phyloP scores from a whole-genome alignment of 2,113 vertebrate genomes.

The Suncus etruscus region DNA sequence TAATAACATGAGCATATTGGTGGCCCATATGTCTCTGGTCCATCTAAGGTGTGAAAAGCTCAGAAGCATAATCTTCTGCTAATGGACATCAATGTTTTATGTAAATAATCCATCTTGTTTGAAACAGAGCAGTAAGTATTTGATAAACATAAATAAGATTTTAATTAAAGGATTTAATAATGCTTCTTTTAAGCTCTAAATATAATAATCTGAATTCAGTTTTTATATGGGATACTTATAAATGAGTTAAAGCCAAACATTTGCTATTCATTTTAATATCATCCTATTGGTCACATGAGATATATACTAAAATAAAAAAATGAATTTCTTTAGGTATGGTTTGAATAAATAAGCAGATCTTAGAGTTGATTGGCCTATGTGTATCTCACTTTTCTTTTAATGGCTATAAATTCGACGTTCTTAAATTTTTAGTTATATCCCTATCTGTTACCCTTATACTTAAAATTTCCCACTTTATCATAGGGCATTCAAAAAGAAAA shows the following conservation, averaged over 20 bases:
- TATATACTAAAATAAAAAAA: slow-evolving; percentile 44
- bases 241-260: slow-evolving; percentile 72
- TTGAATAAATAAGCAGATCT: slow-evolving; percentile 63
- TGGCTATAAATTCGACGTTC: slow-evolving; percentile 59
- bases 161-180: slow-evolving; percentile 58
- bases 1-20: not conserved
- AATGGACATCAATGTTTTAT: slow-evolving; percentile 66
- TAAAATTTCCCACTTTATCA: slow-evolving; percentile 4
- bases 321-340: slow-evolving; percentile 66
- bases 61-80: slow-evolving; percentile 50
- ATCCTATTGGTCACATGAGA: not conserved
- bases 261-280: slow-evolving; percentile 43
- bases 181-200: slow-evolving; percentile 42
- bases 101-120: slow-evolving; percentile 57
- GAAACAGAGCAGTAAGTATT: slow-evolving; percentile 56
- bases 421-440: slow-evolving; percentile 49
- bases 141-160: slow-evolving; percentile 55
- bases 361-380: not conserved
- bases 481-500: slow-evolving; percentile 10
- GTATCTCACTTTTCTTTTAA: not conserved
- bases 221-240: slow-evolving; percentile 69
- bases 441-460: not conserved
- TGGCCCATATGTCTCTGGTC: not conserved
- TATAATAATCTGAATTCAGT: slow-evolving; percentile 47
- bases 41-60: slow-evolving; percentile 32